These are phyloP conservation scores for Leptopilina drosophilae DNA, from an alignment of 2,888 invertebrate genomes.

Conservation along the genomic window DNA sequence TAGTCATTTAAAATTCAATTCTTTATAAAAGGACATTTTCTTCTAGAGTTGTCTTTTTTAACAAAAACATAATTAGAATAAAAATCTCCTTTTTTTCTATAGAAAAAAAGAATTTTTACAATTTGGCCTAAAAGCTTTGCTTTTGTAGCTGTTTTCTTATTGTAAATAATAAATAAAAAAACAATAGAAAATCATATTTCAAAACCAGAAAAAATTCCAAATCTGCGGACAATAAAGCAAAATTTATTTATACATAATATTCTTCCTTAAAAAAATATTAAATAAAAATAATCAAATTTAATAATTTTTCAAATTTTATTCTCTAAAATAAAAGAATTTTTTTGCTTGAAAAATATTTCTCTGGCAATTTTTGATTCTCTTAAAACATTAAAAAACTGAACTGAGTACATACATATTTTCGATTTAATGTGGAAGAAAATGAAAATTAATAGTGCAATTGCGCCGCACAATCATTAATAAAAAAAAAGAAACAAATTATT, in stretches of 20 bases:
- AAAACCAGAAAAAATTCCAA: not conserved
- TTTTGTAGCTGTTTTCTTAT: not conserved
- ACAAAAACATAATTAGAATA: not conserved
- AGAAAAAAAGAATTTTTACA: not conserved
- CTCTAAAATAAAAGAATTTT: not conserved
- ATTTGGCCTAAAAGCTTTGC: constrained; percentile 1
- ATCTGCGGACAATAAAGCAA: constrained; percentile 12
- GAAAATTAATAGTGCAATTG: constrained; percentile 51
- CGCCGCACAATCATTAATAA: constrained; percentile 58
- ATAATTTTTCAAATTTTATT: not conserved
- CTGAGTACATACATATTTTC: not conserved
- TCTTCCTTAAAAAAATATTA: not conserved
- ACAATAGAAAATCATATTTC: not conserved
- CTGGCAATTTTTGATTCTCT: constrained; percentile 6
- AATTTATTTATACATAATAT: not conserved
- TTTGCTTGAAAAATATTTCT: constrained; percentile 8
- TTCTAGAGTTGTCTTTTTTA: not conserved
- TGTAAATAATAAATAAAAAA: not conserved
- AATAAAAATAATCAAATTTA: not conserved
- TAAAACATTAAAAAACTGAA: not conserved
- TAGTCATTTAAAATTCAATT: no score
- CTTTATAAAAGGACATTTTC: no score
- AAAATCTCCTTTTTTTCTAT: not conserved
- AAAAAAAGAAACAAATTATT: constrained; percentile 20
- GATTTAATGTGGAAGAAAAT: not conserved